Percentiles rank a stretch among this genome's conserved stretches.
These are phyloP conservation scores for Gymnoscelis rufifasciata DNA, from an alignment of 2,888 invertebrate genomes.

Conservation along the genomic window DNA sequence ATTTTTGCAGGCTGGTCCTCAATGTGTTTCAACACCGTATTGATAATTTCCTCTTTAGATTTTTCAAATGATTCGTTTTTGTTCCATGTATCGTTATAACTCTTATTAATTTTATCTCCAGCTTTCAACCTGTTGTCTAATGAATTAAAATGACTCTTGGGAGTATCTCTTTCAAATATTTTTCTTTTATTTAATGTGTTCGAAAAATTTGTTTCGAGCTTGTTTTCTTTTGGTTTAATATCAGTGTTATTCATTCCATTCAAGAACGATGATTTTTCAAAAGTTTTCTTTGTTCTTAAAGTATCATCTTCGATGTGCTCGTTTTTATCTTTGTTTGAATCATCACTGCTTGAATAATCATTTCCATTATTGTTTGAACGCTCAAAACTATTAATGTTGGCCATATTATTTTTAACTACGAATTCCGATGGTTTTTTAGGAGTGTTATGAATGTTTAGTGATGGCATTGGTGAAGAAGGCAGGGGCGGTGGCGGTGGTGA, in stretches of 20 bases:
- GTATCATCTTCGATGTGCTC: constrained; percentile 48
- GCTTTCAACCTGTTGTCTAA: constrained; percentile 34
- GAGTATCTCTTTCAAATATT: constrained; percentile 56
- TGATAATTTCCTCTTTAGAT: constrained; percentile 29
- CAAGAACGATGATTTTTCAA: constrained; percentile 50
- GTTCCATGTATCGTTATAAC: constrained; percentile 33
- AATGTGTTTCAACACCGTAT: constrained; percentile 30
- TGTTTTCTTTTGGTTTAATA: constrained; percentile 43
- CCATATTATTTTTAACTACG: constrained; percentile 39
- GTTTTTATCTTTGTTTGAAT: constrained; percentile 52
- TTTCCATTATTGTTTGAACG: constrained; percentile 46
- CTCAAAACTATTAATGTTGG: constrained; percentile 40
- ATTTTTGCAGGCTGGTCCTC: constrained; percentile 42
- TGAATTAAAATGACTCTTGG: constrained; percentile 35
- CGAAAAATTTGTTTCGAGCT: constrained; percentile 50
- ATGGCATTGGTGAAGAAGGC: constrained; percentile 63
- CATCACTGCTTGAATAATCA: constrained; percentile 50
- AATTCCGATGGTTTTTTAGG: constrained; percentile 46
- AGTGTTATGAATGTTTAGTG: constrained; percentile 51
- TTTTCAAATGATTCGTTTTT: constrained; percentile 36
- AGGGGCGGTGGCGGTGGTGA: constrained; percentile 53
- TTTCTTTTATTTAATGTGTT: constrained; percentile 65
- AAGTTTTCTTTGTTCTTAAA: constrained; percentile 46
- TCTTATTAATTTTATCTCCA: constrained; percentile 40
- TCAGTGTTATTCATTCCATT: constrained; percentile 49